Percentiles rank a stretch among this genome's conserved stretches.
Conservation (phyloP, 2,888 invertebrate species). For the Lepidonotus clava region DNA sequence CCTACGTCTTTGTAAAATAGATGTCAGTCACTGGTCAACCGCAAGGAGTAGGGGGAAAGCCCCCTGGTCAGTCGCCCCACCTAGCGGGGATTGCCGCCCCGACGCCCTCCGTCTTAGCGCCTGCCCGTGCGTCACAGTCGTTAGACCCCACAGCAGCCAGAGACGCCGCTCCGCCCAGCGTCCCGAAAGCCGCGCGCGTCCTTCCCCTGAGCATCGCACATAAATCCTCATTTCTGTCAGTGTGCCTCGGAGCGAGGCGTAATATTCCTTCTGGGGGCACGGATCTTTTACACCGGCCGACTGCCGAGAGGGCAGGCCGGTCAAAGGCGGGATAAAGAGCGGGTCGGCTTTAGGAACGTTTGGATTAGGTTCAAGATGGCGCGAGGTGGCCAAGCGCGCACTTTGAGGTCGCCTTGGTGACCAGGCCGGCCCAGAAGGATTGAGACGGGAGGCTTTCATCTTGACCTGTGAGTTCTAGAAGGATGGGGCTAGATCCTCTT, state of each 20-base stretch:
- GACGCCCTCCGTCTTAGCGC: neutral
- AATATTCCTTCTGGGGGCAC: constrained; percentile 36
- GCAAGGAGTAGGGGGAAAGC: too few species aligned
- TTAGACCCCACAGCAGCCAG: constrained; percentile 4
- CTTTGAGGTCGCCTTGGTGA: neutral
- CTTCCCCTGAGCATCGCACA: constrained; percentile 21
- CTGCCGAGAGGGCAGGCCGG: neutral
- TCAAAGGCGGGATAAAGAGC: constrained; percentile 11
- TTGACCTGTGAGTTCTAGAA: constrained; percentile 34
- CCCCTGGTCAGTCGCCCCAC: too few species aligned
- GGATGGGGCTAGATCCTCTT: constrained; percentile 47
- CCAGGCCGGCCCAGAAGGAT: constrained; percentile 29
- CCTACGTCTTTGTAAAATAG: too few species aligned
- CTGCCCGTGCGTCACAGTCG: constrained; percentile 40
- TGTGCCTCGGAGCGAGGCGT: neutral
- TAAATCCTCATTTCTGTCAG: constrained; percentile 48
- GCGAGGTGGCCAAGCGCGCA: constrained; percentile 1
- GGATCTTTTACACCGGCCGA: constrained; percentile 6
- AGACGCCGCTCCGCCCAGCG: neutral
- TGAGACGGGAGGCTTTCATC: constrained; percentile 7
- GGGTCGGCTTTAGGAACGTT: constrained; percentile 51
- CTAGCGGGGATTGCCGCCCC: neutral
- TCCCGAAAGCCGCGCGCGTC: constrained; percentile 4
- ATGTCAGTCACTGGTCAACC: too few species aligned
- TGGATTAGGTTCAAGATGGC: constrained; percentile 31